Conservation (phyloP, 2,113 vertebrate genomes). For the Gadus chalcogrammus region DNA sequence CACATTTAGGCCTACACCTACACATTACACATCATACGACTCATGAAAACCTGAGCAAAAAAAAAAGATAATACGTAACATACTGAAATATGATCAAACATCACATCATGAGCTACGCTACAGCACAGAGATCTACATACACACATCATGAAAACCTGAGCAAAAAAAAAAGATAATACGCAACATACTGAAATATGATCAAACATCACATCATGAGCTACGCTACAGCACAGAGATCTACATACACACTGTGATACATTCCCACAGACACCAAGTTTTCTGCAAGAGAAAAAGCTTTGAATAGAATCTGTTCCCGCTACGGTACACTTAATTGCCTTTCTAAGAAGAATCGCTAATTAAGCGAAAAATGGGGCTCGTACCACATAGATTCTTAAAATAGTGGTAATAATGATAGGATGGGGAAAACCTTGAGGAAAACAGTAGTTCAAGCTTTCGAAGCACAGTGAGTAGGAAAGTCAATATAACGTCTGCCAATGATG, state of each 20-base stretch:
- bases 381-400: background rate
- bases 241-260: background rate
- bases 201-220: no score
- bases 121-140: background rate
- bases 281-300: slow-evolving; percentile 1
- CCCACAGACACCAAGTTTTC: background rate
- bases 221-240: background rate
- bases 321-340: background rate
- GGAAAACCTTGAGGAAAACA: background rate
- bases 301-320: background rate
- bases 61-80: no score
- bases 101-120: no score
- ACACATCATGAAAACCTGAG: background rate
- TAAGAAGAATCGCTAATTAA: slow-evolving; percentile 2
- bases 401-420: background rate
- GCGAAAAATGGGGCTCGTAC: slow-evolving; percentile 2
- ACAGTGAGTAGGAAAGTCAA: background rate
- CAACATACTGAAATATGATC: no score
- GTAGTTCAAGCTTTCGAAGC: background rate
- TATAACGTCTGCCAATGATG: background rate
- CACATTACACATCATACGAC: no score
- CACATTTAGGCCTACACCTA: no score
- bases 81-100: no score
- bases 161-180: no score
- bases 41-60: no score